Base-by-base conservation (phyloP, 2,888 invertebrate species). In the Caenorhabditis wallacei region DNA sequence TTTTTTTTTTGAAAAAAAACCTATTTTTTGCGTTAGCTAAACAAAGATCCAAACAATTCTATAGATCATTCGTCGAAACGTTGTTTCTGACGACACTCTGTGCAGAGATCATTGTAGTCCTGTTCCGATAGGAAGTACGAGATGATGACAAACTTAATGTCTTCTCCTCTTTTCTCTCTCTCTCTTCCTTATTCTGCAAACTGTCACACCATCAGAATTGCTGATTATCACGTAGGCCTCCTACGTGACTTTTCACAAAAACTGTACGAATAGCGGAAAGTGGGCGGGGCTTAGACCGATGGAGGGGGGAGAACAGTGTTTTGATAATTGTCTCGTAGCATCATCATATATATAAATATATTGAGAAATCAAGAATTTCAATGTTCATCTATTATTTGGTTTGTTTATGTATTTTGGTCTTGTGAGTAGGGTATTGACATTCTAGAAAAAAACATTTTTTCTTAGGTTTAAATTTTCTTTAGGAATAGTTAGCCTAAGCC, bases 241-340 rank as follows among this genome's bases (percentile, higher is more conserved):
- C 68, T 80, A 80, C 80, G 80, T 80, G 80, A 80, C 80, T 80
- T 74, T 80, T 46, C 20, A 18, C 30, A 80, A 3, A 54, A 64
- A 66, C 71, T 80, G 59, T 76, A 59, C 11, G 7, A n/a, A n/a
- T n/a, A n/a, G n/a, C n/a, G n/a, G n/a, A n/a, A n/a, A 40, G 18
- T n/a, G 68, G 66, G 68, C 75, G 68, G 76, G 30, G 30, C 30
- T 22, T 40, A 30, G 66, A 26, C 54, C 30, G n/a, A n/a, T n/a
- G n/a, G n/a, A n/a, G n/a, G n/a, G n/a, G 30, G 30, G 8, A 30
- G 76, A 76, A 76, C 76, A 75, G 59, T 59, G 59, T 59, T 59
- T 26, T 64, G 66, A 66, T 66, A 48, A 66, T 37, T 66, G 66
- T 66, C 66, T 53, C 53, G 66, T 37, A 53, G 48, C 13, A 40